Evolutionary conservation across 2,113 vertebrate genomes (phyloP), one percentile per base, ranked within the genome.

Genomic region (Eonycteris spelaea): DNA sequence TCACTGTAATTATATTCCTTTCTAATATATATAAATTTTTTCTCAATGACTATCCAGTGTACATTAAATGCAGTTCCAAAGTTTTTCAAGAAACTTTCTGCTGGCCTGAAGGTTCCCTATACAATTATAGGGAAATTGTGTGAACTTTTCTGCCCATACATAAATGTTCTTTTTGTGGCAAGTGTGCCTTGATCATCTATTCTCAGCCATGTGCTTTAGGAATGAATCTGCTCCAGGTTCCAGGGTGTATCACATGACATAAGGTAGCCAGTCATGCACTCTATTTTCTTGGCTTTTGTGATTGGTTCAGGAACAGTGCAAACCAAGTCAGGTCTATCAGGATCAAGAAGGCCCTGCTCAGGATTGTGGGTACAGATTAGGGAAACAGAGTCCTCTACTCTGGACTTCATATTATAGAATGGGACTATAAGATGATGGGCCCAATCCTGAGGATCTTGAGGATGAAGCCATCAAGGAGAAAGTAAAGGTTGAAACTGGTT

Each of bases 1-100:
- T 96, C 53, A 90, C 33, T 86, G 51, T 94, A 92, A 91, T 94
- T 95, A 77, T 53, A 6, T 86, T 89, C n/a, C n/a, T n/a, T 82
- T 97, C 13, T 48, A 93, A 77, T 84, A 79, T 16, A 48, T 48
- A 14, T 48, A 40, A n/a, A n/a, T 78, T 80, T 90, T 92, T 82
- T n/a, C 82, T 88, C 35, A 38, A 1, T 74, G 61, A 68, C 38
- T 90, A 35, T 67, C 55, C 19, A 55, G 45, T 71, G 12, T 53
- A 73, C 18, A 65, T 45, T 95, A 43, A 51, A 74, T 84, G 43
- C 24, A 88, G 71, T 97, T 91, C 16, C 70, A 33, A 68, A 87
- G 87, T n/a, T 91, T 89, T 93, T 33, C 53, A 91, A 88, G 93
- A 93, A 95, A 89, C 18, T 90, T 96, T 96, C 53, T 63, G 4